phyloP scores from a whole-genome alignment of 2,888 invertebrate species.

The Cecidostiba fungosa region DNA sequence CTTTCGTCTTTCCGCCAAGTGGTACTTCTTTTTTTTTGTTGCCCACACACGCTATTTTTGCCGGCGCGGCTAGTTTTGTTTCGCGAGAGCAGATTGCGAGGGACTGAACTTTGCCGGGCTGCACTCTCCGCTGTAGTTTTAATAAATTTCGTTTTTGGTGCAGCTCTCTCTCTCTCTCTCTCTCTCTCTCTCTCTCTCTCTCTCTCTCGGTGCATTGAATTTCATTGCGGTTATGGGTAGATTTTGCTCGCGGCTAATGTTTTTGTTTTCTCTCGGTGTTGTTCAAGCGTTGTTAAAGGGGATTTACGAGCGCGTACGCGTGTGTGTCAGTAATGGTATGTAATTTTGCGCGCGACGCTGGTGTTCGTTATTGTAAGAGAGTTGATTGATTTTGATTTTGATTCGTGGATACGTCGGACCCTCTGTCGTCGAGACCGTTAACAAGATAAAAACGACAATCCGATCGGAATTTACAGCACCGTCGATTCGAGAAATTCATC shows the following conservation, averaged over 20 bases:
- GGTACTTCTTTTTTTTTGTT: background rate
- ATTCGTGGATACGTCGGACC: background rate
- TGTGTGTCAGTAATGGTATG: background rate
- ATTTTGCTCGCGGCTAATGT: slow-evolving; percentile 5
- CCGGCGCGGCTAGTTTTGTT: background rate
- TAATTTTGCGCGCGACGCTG: background rate
- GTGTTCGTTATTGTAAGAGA: background rate
- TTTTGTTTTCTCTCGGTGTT: background rate
- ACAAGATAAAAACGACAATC: background rate
- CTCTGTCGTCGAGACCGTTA: background rate
- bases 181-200: too few relatives aligned
- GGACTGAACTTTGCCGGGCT: background rate
- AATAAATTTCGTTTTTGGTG: slow-evolving; percentile 7
- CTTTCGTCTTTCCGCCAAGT: slow-evolving; percentile 1
- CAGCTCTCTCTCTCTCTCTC: too few relatives aligned
- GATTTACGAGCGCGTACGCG: background rate
- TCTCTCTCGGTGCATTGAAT: background rate
- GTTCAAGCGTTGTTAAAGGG: background rate
- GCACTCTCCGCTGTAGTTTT: background rate
- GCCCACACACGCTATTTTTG: background rate
- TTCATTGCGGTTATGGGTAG: slow-evolving; percentile 5
- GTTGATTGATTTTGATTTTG: too few relatives aligned
- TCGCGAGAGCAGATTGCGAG: slow-evolving; percentile 15
- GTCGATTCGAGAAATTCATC: slow-evolving; percentile 23
- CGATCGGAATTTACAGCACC: slow-evolving; percentile 6